Conservation (phyloP, 2,797 vertebrate species). For the Phalanger gymnotis region DNA sequence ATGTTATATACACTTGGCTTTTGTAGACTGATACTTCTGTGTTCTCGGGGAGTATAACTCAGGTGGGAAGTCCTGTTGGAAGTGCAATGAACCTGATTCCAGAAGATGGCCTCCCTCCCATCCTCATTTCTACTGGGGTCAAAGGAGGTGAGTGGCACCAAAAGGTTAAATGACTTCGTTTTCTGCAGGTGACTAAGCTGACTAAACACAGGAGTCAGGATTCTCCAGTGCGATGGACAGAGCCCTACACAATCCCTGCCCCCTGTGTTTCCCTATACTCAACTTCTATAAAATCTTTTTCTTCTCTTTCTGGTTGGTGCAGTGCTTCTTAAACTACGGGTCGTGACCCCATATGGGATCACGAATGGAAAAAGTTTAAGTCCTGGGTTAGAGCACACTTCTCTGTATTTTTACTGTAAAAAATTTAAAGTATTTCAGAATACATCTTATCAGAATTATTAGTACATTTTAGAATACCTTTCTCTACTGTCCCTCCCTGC, state of each 20-base stretch:
- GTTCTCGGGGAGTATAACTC: slow-evolving; percentile 88
- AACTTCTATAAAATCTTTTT: slow-evolving; percentile 7
- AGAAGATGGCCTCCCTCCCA: slow-evolving; percentile 99
- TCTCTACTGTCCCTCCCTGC: not conserved
- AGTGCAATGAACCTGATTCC: slow-evolving; percentile 98
- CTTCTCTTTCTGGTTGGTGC: not conserved
- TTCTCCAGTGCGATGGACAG: not conserved
- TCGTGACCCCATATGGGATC: too few species aligned
- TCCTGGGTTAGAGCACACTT: slow-evolving; percentile 6
- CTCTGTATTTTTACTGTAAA: slow-evolving; percentile 31
- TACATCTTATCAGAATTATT: not conserved
- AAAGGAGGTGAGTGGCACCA: slow-evolving; percentile 95
- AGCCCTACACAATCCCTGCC: not conserved
- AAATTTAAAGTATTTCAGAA: slow-evolving; percentile 33
- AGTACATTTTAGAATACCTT: not conserved
- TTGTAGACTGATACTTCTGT: slow-evolving; percentile 84
- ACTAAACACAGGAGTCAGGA: slow-evolving; percentile 26
- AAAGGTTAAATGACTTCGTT: not conserved
- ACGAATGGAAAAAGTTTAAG: too few species aligned
- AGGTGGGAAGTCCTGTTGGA: slow-evolving; percentile 94
- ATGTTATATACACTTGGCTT: slow-evolving; percentile 70
- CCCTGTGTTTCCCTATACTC: not conserved
- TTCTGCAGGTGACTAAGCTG: slow-evolving; percentile 13
- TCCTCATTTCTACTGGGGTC: slow-evolving; percentile 99
- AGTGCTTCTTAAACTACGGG: too few species aligned